Percentiles rank a stretch among this genome's conserved stretches.
Evolutionary conservation across 2,113 vertebrate genomes (phyloP).

Genomic region (Marmota flaviventris): DNA sequence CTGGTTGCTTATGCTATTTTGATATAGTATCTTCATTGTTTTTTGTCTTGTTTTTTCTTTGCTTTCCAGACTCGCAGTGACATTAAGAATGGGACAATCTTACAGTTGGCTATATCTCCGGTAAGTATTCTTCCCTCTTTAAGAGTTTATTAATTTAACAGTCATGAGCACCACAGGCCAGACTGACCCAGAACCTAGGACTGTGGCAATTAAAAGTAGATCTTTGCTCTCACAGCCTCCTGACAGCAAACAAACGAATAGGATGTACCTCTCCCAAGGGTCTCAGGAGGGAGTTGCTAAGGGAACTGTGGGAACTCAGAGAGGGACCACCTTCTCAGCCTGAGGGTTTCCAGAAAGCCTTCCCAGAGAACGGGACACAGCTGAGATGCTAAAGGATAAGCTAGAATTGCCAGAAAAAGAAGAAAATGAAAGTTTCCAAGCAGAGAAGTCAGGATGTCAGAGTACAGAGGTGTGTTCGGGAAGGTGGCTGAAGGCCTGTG

Average conservation of each 20-base stretch:
- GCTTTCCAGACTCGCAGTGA: slow-evolving; percentile 94
- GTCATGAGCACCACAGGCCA: background rate
- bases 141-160: background rate
- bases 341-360: background rate
- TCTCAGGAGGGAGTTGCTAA: background rate
- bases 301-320: background rate
- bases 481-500: background rate
- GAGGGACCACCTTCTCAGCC: background rate
- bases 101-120: slow-evolving; percentile 97
- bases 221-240: background rate
- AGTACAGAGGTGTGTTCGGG: no score
- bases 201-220: background rate
- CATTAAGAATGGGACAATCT: slow-evolving; percentile 98
- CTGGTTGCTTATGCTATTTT: background rate
- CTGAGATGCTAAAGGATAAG: background rate
- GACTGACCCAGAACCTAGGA: background rate
- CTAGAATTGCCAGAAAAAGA: background rate
- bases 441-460: background rate
- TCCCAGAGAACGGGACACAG: background rate
- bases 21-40: background rate
- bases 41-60: slow-evolving; percentile 78
- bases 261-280: background rate
- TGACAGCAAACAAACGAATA: background rate
- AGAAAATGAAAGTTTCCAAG: background rate
- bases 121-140: slow-evolving; percentile 85